Percentiles rank a stretch among this genome's conserved stretches.
Conservation (phyloP, 1,140 invertebrate species). For the Drosophila lowei region DNA sequence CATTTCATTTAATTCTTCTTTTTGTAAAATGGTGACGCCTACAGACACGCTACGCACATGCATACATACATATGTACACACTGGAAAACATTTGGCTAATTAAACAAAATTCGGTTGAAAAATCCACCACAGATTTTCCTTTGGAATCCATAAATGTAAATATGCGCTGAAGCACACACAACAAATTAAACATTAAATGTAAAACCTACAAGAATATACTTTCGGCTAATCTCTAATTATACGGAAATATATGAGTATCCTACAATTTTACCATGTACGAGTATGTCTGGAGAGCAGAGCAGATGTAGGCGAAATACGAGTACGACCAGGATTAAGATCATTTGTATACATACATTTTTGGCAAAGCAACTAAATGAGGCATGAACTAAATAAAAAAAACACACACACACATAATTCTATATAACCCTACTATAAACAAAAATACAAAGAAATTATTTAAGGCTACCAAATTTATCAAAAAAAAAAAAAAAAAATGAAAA, state of each 20-base stretch:
- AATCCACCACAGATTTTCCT: slow-evolving; percentile 18
- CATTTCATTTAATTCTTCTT: slow-evolving; percentile 28
- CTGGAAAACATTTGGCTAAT: slow-evolving; percentile 44
- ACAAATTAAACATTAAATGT: slow-evolving; percentile 60
- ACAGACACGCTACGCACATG: slow-evolving; percentile 7
- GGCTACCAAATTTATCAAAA: slow-evolving; percentile 66
- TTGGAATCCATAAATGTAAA: slow-evolving; percentile 71
- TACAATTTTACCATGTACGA: slow-evolving; percentile 57
- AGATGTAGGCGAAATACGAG: slow-evolving; percentile 40
- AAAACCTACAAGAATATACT: slow-evolving; percentile 48
- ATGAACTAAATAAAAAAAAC: slow-evolving; percentile 10
- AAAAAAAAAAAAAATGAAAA: slow-evolving; percentile 22
- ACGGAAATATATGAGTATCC: slow-evolving; percentile 28
- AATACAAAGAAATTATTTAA: slow-evolving; percentile 82
- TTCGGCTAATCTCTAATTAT: slow-evolving; percentile 65
- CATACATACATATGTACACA: slow-evolving; percentile 18
- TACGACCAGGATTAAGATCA: slow-evolving; percentile 48
- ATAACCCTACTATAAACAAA: slow-evolving; percentile 66
- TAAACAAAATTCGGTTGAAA: not conserved
- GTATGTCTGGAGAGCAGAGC: slow-evolving; percentile 52
- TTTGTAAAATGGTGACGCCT: slow-evolving; percentile 74
- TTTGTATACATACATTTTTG: slow-evolving; percentile 74
- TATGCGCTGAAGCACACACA: slow-evolving; percentile 66
- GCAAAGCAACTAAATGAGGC: slow-evolving; percentile 81
- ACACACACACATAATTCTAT: slow-evolving; percentile 33